Evolutionary conservation across 2,797 vertebrate species (phyloP), one percentile per base, ranked within the genome.

Genomic region (Acrocephalus scirpaceus): DNA sequence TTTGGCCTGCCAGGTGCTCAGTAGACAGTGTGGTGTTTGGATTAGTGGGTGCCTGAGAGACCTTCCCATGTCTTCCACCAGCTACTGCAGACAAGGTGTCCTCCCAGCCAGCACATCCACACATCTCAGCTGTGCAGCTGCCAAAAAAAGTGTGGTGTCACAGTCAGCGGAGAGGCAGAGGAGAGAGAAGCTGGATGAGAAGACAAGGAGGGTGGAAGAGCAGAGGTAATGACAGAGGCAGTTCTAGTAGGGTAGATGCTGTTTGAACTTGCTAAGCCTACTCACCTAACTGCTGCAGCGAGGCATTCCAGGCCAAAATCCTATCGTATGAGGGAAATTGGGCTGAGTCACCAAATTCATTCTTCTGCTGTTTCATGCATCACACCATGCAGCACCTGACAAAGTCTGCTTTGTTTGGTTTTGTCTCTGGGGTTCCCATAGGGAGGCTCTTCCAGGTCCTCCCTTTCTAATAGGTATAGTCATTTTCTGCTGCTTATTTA

Each of bases 321-420:
- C 75, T 44, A 4, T 71, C 0, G 0, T 26, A 16, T 12, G 27
- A 78, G 66, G 38, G 76, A 80, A 74, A 80, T 15, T 26, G 54
- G 82, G 73, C 93, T 93, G 86, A 93, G 90, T 91, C 92, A 92
- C 70, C 54, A 40, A 38, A 53, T 32, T 81, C 17, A 62, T 44
- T 71, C 51, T 50, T 51, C 48, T 84, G 70, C 79, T 84, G 54
- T 72, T 90, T 84, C 76, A 42, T 38, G 47, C 42, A 57, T 74
- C 54, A 0, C 58, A 48, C 72, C 74, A 23, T 34, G 64, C 51
- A 88, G 58, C 0, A 3, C 70, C 36, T 90, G 83, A 86, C 66
- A 58, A 75, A 88, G 66, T 36, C 75, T 69, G 76, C 50, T 69
- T 69, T 65, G 44, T 90, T 94, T 69, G 56, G 54, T 56, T 90